Percentiles rank a stretch among this genome's conserved stretches.
Conservation (phyloP, 2,113 vertebrate species). For the Vimba vimba region DNA sequence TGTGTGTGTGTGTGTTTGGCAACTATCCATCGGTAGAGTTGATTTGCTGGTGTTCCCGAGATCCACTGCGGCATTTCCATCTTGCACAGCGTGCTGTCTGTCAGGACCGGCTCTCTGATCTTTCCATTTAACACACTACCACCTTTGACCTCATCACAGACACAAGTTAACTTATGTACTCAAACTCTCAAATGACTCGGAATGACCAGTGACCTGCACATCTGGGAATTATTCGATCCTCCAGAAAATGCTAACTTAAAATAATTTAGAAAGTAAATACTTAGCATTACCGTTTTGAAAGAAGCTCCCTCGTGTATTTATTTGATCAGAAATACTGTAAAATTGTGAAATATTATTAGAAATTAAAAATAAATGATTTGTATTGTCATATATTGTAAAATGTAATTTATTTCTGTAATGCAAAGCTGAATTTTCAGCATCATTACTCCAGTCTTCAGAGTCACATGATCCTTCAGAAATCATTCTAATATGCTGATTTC, state of each 20-base stretch:
- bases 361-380: not conserved
- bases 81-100: constrained; percentile 32
- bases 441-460: not conserved
- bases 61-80: constrained; percentile 11
- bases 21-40: not conserved
- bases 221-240: not conserved
- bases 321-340: not conserved
- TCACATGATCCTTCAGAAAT: not conserved
- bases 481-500: not conserved
- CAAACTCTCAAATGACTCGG: constrained; percentile 23
- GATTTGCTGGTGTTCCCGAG: constrained; percentile 54
- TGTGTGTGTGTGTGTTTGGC: not conserved
- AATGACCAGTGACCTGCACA: constrained; percentile 14
- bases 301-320: too few species aligned
- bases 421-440: not conserved
- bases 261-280: too few species aligned
- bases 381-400: not conserved
- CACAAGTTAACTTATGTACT: constrained; percentile 14
- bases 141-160: constrained; percentile 55
- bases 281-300: not conserved
- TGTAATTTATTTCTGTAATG: not conserved
- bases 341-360: not conserved
- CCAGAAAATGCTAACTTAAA: not conserved
- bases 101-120: constrained; percentile 35
- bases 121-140: constrained; percentile 51